Evolutionary conservation across 2,888 invertebrate species (phyloP), one percentile per base, ranked within the genome.

Genomic region (Cephus runcator): DNA sequence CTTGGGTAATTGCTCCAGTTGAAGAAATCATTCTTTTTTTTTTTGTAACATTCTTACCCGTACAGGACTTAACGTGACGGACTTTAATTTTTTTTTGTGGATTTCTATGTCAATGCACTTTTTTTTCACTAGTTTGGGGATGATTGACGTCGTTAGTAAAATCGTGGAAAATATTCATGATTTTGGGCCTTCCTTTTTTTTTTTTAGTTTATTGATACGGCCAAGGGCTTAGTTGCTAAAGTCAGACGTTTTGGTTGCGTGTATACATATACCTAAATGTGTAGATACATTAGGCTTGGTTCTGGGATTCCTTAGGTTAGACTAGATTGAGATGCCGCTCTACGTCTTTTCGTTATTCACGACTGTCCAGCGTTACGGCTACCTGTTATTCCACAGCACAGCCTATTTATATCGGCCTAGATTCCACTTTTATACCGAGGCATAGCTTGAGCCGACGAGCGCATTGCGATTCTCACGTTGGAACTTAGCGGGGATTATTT

Each of bases 321-420:
- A 56, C 56, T 9, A 56, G 56, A 56, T 23, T 56, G 23, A 56
- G 56, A 56, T 56, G 56, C 56, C 56, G 56, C 56, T 56, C 56
- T 56, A 56, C 56, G 56, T 56, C 56, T 56, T 56, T 56, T 56
- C 56, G 56, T 56, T 56, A 56, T 56, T 23, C 56, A 56, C 56
- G 56, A 56, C 56, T 56, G 56, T 71, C 34, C 73, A 33, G 31
- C 73, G 88, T 88, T 88, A 90, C 90, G 88, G 88, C 90, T 90
- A 91, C 91, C 90, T 90, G 91, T 90, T 91, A 90, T 90, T 88
- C 87, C 87, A 85, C 87, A 85, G 85, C 87, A 85, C 88, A 89
- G 89, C 90, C 90, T 91, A 91, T 91, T 90, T 91, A 90, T 91
- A 91, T 90, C 89, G 91, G 89, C 91, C 91, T 90, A 90, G 89